Percentiles rank a stretch among this genome's conserved stretches.
These are phyloP conservation scores for Toxonevra muliebris DNA, from an alignment of 2,888 invertebrate genomes.

Conservation along the genomic window DNA sequence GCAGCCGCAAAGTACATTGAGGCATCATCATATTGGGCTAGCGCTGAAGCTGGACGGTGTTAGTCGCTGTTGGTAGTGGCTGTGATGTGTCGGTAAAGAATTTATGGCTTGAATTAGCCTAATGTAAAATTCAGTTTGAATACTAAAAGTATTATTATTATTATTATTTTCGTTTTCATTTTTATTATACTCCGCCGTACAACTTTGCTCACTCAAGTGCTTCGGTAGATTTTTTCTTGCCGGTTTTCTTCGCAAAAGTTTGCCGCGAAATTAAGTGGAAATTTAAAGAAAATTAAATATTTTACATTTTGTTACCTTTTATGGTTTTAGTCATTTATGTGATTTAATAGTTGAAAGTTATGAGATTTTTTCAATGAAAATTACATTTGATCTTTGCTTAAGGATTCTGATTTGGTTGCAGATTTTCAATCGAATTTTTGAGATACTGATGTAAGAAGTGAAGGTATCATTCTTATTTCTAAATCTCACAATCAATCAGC, in stretches of 20 bases:
- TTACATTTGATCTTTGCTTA: no score
- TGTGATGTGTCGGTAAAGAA: slow-evolving; percentile 43
- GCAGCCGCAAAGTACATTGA: no score
- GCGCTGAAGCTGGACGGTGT: no score
- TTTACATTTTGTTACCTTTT: slow-evolving; percentile 20
- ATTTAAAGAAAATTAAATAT: slow-evolving; percentile 14
- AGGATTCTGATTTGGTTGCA: no score
- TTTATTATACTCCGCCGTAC: not conserved
- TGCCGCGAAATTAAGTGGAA: slow-evolving; percentile 25
- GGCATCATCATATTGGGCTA: no score
- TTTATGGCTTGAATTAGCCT: slow-evolving; percentile 58
- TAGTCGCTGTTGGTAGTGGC: slow-evolving; percentile 11
- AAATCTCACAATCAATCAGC: no score
- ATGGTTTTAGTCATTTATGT: slow-evolving; percentile 1
- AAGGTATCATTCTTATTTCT: no score
- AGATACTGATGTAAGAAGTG: no score
- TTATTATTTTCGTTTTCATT: no score
- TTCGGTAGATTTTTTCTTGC: slow-evolving; percentile 15
- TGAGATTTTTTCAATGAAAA: no score
- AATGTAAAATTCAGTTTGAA: slow-evolving; percentile 46
- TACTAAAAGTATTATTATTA: not conserved
- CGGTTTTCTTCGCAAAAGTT: slow-evolving; percentile 22
- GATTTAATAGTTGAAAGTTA: not conserved
- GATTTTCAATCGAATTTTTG: no score
- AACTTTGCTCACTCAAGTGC: not conserved